A percentile compares a stretch with the other conserved stretches of the same genome.
These are phyloP conservation scores for Pygmarrhopalites habei DNA, from an alignment of 1,140 invertebrate species.

Conservation along the genomic window DNA sequence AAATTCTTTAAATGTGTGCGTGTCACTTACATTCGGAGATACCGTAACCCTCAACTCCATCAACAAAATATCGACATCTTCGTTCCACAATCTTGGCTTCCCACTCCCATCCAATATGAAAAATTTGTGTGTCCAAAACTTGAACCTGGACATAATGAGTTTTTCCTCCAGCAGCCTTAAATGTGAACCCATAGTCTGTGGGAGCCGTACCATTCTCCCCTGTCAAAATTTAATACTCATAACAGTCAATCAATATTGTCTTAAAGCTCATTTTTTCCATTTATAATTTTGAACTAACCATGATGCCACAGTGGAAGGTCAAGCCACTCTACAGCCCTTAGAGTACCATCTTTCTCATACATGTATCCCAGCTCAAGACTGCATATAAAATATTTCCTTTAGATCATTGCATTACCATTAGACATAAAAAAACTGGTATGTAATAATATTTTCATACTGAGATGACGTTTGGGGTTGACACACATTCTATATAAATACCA, in stretches of 20 bases:
- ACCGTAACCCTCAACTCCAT: slow-evolving; percentile 57
- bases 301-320: slow-evolving; percentile 57
- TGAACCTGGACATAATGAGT: slow-evolving; percentile 50
- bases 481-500: too few relatives aligned
- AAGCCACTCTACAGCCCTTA: slow-evolving; percentile 52
- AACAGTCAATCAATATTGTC: too few relatives aligned
- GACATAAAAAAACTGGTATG: too few relatives aligned
- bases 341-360: slow-evolving; percentile 50
- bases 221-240: too few relatives aligned
- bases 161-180: slow-evolving; percentile 52
- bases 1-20: too few relatives aligned
- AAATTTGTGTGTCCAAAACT: slow-evolving; percentile 53
- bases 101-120: slow-evolving; percentile 59
- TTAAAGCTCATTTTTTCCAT: too few relatives aligned
- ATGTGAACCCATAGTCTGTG: slow-evolving; percentile 54
- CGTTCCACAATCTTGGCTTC: slow-evolving; percentile 61
- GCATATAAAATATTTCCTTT: too few relatives aligned
- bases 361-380: slow-evolving; percentile 61
- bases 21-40: slow-evolving; percentile 64
- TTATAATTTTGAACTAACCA: too few relatives aligned
- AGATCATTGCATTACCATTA: too few relatives aligned
- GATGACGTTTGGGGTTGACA: slow-evolving; percentile 58
- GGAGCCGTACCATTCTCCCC: slow-evolving; percentile 59
- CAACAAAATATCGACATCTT: slow-evolving; percentile 55
- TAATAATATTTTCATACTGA: slow-evolving; percentile 47